A percentile compares a stretch with the other conserved stretches of the same genome.
phyloP scores from a whole-genome alignment of 2,113 vertebrate species.

The Oncorhynchus clarkii region DNA sequence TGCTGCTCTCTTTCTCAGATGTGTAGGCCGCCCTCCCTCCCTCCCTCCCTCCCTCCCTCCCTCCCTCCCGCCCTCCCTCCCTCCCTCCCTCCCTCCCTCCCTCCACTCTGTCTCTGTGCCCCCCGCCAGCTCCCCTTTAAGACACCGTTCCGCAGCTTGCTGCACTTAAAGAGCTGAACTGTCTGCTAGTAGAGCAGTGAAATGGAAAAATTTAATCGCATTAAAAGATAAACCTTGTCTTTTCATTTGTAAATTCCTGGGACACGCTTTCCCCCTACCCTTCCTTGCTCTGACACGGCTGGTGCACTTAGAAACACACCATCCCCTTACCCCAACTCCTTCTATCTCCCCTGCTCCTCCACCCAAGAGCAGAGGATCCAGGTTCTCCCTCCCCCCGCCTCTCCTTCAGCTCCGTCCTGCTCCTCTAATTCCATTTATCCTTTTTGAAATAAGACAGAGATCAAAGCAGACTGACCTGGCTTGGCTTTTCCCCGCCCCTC shows the following conservation, averaged over 20 bases:
- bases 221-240: constrained; percentile 77
- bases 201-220: constrained; percentile 83
- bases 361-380: constrained; percentile 49
- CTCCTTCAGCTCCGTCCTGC: background rate
- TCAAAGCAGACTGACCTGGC: constrained; percentile 53
- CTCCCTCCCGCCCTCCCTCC: constrained; percentile 32
- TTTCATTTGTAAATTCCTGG: constrained; percentile 82
- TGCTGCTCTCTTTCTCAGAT: background rate
- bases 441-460: constrained; percentile 56
- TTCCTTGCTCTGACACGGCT: constrained; percentile 56
- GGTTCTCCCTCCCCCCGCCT: constrained; percentile 24
- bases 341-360: constrained; percentile 31
- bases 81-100: constrained; percentile 27
- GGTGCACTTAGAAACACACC: constrained; percentile 63
- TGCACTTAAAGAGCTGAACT: constrained; percentile 67
- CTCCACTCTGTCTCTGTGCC: constrained; percentile 14
- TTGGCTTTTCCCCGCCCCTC: background rate
- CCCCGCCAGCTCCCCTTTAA: constrained; percentile 44
- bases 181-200: constrained; percentile 73
- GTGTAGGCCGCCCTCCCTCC: background rate
- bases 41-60: constrained; percentile 20
- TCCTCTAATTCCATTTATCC: constrained; percentile 50
- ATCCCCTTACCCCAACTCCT: constrained; percentile 24
- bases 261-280: constrained; percentile 52
- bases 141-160: constrained; percentile 55